Conservation (phyloP, 1,140 invertebrate genomes). For the roundworm (Caenorhabditis elegans) region DNA sequence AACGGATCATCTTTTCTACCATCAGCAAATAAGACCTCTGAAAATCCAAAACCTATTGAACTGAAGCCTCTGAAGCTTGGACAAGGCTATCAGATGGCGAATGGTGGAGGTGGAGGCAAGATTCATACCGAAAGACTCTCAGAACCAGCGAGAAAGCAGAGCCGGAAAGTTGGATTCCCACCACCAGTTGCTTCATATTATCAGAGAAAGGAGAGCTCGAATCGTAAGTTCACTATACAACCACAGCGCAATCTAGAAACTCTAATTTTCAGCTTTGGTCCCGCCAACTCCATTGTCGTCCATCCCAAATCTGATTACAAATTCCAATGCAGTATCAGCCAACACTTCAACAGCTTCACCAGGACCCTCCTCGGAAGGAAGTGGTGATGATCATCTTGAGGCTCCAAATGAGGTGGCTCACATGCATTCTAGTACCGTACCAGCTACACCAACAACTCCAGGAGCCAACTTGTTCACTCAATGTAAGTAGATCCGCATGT, state of each 20-base stretch:
- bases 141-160: slow-evolving; percentile 2
- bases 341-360: slow-evolving; percentile 8
- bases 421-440: neutral
- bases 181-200: slow-evolving; percentile 32
- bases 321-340: neutral
- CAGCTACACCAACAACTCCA: neutral
- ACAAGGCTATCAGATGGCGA: neutral
- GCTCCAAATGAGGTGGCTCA: neutral
- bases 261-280: neutral
- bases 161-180: slow-evolving; percentile 35
- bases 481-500: neutral
- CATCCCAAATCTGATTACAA: neutral
- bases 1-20: neutral
- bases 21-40: too few relatives aligned
- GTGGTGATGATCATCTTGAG: neutral
- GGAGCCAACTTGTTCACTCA: neutral
- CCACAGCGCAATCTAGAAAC: neutral
- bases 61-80: neutral
- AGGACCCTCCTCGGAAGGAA: slow-evolving; percentile 15
- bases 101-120: neutral
- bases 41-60: too few relatives aligned
- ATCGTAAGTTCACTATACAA: neutral
- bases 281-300: neutral
- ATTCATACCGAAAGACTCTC: neutral
- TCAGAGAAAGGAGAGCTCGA: slow-evolving; percentile 37